These are phyloP conservation scores for Acrocephalus scirpaceus DNA, from an alignment of 2,797 vertebrate genomes.

Conservation along the genomic window DNA sequence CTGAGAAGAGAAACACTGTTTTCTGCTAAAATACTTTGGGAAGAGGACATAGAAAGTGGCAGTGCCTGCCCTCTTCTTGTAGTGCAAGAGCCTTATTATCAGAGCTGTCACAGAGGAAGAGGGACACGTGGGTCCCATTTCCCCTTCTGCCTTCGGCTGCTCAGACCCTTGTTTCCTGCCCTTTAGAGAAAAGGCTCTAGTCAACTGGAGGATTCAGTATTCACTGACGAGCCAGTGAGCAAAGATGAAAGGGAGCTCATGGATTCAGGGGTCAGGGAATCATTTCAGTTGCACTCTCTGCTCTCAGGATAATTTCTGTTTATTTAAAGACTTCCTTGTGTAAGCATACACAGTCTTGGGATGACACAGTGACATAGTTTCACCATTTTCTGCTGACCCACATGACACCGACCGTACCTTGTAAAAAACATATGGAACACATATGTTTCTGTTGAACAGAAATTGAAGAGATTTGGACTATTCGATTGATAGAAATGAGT, in stretches of 20 bases:
- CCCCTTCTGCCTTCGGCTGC: not conserved
- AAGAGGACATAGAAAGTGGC: not conserved
- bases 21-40: constrained; percentile 10
- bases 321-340: not conserved
- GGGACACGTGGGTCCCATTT: not conserved
- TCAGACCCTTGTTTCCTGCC: not conserved
- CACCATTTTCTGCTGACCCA: not conserved
- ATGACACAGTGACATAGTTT: not conserved
- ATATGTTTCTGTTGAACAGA: not conserved
- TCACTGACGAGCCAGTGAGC: rapidly evolving
- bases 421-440: not conserved
- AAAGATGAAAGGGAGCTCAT: not conserved
- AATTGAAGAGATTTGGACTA: not conserved
- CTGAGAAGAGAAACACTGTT: not conserved
- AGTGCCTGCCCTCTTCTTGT: not conserved
- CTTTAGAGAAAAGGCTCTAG: not conserved
- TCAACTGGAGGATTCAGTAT: not conserved
- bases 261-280: not conserved
- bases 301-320: not conserved
- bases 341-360: not conserved
- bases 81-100: not conserved
- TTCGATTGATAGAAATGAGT: not conserved
- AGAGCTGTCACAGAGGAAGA: not conserved
- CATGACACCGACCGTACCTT: rapidly evolving
- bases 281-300: not conserved